Percentiles rank a stretch among this genome's conserved stretches.
These are phyloP conservation scores for Tyto alba DNA, from an alignment of 2,113 vertebrate genomes.

Conservation along the genomic window DNA sequence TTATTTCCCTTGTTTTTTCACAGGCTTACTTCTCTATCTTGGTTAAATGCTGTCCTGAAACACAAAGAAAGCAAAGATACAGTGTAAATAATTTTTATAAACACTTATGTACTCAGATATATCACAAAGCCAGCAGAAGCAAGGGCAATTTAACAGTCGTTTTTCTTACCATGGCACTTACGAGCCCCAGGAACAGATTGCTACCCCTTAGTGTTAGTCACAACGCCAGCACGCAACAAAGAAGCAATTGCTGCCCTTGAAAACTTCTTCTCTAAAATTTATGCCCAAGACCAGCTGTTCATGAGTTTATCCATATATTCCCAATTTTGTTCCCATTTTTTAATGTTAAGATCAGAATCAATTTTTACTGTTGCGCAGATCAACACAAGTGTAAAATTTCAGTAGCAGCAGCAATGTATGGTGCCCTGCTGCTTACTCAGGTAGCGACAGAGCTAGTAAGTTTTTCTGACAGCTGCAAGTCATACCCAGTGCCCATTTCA, in stretches of 20 bases:
- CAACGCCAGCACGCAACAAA: neutral
- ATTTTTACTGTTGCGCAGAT: neutral
- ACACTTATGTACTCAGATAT: neutral
- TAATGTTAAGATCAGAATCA: neutral
- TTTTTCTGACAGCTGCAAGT: neutral
- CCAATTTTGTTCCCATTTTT: neutral
- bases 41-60: neutral
- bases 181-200: neutral
- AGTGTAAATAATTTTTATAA: constrained; percentile 10
- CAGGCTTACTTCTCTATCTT: neutral
- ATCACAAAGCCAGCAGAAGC: neutral
- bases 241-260: neutral
- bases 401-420: neutral
- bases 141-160: neutral
- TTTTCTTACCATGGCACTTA: neutral
- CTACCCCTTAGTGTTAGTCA: neutral
- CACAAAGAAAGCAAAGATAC: neutral
- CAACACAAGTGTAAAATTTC: neutral
- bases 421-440: neutral
- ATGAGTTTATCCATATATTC: neutral
- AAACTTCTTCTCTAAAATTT: neutral
- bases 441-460: neutral
- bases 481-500: neutral
- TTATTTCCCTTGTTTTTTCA: neutral
- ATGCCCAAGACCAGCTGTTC: neutral